A percentile compares a stretch with the other conserved stretches of the same genome.
These are phyloP conservation scores for Hypothenemus hampei DNA, from an alignment of 1,140 invertebrate genomes.

Conservation along the genomic window DNA sequence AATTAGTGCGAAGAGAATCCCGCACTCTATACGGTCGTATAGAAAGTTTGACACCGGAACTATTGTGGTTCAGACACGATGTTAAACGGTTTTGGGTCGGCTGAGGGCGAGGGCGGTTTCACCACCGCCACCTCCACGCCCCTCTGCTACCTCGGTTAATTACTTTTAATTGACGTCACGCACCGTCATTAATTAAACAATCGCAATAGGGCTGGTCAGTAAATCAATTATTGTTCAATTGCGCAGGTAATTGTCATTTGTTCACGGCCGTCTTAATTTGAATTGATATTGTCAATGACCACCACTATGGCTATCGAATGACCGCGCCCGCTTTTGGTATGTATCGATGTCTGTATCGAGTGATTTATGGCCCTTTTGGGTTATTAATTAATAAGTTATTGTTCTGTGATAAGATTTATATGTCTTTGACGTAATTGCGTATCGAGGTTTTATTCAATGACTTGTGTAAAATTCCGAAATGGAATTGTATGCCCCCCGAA, in stretches of 20 bases:
- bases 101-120: constrained; percentile 11
- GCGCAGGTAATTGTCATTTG: constrained; percentile 14
- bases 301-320: constrained; percentile 18
- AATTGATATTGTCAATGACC: constrained; percentile 24
- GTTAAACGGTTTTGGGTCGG: constrained; percentile 25
- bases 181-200: background rate
- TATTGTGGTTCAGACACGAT: constrained; percentile 27
- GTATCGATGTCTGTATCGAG: constrained; percentile 15
- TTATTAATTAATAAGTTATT: constrained; percentile 11
- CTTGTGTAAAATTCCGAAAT: constrained; percentile 26
- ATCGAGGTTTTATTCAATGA: constrained; percentile 32
- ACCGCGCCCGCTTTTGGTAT: background rate
- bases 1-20: constrained; percentile 27
- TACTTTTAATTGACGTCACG: constrained; percentile 5
- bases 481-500: constrained; percentile 15
- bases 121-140: too few relatives aligned
- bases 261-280: constrained; percentile 18
- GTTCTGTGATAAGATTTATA: constrained; percentile 3
- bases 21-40: constrained; percentile 23
- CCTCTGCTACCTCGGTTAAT: too few relatives aligned
- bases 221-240: constrained; percentile 27
- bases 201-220: constrained; percentile 1
- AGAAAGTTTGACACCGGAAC: constrained; percentile 29
- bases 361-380: constrained; percentile 7
- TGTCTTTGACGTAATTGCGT: background rate